A percentile compares a stretch with the other conserved stretches of the same genome.
Conservation (phyloP, 2,113 vertebrate genomes). For the Pitta sordida region DNA sequence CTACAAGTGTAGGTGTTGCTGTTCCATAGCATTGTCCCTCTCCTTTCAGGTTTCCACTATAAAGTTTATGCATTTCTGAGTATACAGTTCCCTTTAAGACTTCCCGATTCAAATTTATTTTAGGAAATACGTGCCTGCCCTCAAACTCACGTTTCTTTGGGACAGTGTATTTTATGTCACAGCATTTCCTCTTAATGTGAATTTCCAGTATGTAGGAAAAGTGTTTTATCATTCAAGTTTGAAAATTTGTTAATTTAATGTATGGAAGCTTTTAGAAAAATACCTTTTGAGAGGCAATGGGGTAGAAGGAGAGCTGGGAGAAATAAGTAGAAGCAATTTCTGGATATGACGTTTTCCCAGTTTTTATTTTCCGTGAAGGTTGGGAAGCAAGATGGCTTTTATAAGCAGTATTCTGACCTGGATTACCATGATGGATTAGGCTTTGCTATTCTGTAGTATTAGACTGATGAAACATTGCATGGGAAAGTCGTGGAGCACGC, state of each 20-base stretch:
- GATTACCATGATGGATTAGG: slow-evolving; percentile 16
- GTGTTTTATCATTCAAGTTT: background rate
- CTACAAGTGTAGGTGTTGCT: background rate
- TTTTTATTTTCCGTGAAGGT: background rate
- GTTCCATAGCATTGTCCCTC: background rate
- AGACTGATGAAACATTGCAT: slow-evolving; percentile 28
- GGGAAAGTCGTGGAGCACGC: slow-evolving; percentile 49
- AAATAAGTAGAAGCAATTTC: background rate
- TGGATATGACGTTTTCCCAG: background rate
- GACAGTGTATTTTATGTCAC: background rate
- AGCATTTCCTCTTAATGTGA: background rate
- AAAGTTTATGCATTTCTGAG: background rate
- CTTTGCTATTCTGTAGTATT: slow-evolving; percentile 25
- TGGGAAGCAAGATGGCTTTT: background rate
- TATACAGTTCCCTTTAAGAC: background rate
- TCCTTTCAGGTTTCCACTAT: background rate
- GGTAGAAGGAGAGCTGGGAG: background rate
- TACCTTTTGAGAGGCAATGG: background rate
- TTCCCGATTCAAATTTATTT: background rate
- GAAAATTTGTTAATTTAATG: background rate
- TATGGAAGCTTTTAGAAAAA: background rate
- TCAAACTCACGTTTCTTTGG: background rate
- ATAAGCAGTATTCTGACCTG: background rate
- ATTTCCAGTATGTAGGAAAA: background rate
- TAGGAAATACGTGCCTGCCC: background rate